Conservation (phyloP, 2,888 invertebrate species). For the Lysandra coridon region DNA sequence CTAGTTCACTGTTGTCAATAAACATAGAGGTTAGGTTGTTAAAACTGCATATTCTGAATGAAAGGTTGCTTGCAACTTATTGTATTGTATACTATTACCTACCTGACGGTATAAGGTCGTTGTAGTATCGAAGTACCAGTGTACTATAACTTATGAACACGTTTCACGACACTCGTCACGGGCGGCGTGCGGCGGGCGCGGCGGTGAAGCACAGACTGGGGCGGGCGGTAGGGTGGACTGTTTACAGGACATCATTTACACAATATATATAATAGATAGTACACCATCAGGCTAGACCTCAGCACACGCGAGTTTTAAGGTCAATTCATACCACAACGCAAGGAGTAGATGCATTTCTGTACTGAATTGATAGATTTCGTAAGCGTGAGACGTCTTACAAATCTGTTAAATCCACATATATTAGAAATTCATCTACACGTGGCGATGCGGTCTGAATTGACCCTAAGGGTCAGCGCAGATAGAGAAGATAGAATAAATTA, state of each 20-base stretch:
- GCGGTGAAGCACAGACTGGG: constrained; percentile 57
- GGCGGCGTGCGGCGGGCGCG: constrained; percentile 59
- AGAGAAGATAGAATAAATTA: no score
- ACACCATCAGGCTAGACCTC: not conserved
- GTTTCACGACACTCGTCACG: constrained; percentile 53
- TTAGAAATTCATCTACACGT: no score
- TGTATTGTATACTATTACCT: not conserved
- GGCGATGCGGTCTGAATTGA: no score
- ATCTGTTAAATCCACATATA: no score
- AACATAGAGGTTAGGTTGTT: not conserved
- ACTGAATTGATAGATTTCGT: no score
- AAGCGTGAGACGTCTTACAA: no score
- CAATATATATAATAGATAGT: not conserved
- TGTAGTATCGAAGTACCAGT: not conserved
- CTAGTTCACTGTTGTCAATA: constrained; percentile 4
- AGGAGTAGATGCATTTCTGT: no score
- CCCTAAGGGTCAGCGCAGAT: no score
- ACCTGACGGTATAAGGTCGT: not conserved
- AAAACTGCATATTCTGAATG: not conserved
- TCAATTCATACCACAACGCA: no score
- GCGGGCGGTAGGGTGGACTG: constrained; percentile 50
- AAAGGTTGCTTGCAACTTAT: not conserved
- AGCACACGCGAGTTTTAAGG: not conserved
- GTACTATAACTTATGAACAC: constrained; percentile 41
- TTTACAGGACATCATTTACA: constrained; percentile 39